Evolutionary conservation across 2,888 invertebrate species (phyloP), one percentile per base, ranked within the genome.

Genomic region (Philereme vetulata): DNA sequence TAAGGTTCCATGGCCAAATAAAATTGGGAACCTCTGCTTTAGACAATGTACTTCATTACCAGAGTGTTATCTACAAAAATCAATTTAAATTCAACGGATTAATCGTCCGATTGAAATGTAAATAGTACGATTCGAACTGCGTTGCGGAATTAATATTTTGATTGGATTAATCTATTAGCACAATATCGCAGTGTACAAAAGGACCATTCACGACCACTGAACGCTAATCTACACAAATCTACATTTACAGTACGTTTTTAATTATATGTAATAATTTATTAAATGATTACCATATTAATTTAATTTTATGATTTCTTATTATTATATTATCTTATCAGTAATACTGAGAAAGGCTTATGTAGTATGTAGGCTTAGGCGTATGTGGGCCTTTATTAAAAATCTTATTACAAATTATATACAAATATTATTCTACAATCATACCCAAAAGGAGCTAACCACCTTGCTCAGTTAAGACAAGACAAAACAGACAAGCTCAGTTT

Each of bases 111-210:
- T 86, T 84, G 84, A 86, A 88, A 87, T 88, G 86, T 88, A 88
- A 89, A 89, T 86, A 76, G 72, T 68, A 71, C 77, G 72, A 79
- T 76, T 76, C 74, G 82, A 77, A 79, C 80, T 77, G 77, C 84
- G 84, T 82, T 81, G 84, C 77, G 84, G 88, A 88, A 88, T 89
- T 90, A 88, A 90, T 90, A 87, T 88, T 88, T 88, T 89, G 89
- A 91, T 90, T 88, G 90, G 87, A 90, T 90, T 90, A 90, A 88
- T 89, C 86, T 90, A 90, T 90, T 88, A 90, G 85, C 85, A 81
- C 85, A 82, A 84, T 84, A 86, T 85, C 81, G 53, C 38, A 74
- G 74, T 81, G 78, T 81, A 83, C 84, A 84, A 83, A 77, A 76
- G 77, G 50, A 47, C 47, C 74, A 76, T 74, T 81, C 73, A 75